Conservation (phyloP, 2,888 invertebrate genomes). For the Chrysolina haemoptera region DNA sequence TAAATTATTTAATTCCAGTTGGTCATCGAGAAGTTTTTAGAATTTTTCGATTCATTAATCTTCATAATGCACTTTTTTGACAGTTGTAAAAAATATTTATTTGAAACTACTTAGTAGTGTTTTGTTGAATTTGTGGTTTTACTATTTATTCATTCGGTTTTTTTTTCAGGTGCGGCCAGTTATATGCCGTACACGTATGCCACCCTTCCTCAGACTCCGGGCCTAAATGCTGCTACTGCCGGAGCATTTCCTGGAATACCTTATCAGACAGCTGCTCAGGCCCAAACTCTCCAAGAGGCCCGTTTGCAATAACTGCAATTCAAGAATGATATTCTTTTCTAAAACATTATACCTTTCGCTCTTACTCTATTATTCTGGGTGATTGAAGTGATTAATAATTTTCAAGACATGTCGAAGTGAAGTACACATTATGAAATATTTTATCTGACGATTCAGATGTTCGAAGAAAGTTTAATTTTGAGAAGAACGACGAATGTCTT, state of each 20-base stretch:
- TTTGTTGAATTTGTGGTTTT: too few relatives aligned
- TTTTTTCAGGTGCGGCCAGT: conserved; percentile 72
- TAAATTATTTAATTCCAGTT: too few relatives aligned
- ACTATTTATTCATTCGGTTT: background rate
- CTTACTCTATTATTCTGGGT: conserved; percentile 6
- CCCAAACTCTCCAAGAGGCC: conserved; percentile 82
- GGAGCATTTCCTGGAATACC: conserved; percentile 78
- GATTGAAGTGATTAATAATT: conserved; percentile 21
- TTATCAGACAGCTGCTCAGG: conserved; percentile 74
- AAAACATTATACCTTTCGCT: conserved; percentile 1
- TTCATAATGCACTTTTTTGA: too few relatives aligned
- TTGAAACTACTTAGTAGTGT: too few relatives aligned
- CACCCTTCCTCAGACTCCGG: conserved; percentile 76
- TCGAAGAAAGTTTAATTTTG: background rate
- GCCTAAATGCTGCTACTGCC: conserved; percentile 71
- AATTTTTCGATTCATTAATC: too few relatives aligned
- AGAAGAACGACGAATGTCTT: background rate
- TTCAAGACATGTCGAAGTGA: conserved; percentile 2
- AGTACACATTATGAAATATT: background rate
- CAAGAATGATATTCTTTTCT: background rate
- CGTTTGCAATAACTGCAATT: conserved; percentile 76
- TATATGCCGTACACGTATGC: conserved; percentile 84
- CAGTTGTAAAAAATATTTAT: too few relatives aligned
- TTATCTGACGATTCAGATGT: background rate
- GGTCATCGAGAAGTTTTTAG: too few relatives aligned